Base-by-base conservation (phyloP, 2,888 invertebrate genomes). In the Coenonympha arcania region DNA sequence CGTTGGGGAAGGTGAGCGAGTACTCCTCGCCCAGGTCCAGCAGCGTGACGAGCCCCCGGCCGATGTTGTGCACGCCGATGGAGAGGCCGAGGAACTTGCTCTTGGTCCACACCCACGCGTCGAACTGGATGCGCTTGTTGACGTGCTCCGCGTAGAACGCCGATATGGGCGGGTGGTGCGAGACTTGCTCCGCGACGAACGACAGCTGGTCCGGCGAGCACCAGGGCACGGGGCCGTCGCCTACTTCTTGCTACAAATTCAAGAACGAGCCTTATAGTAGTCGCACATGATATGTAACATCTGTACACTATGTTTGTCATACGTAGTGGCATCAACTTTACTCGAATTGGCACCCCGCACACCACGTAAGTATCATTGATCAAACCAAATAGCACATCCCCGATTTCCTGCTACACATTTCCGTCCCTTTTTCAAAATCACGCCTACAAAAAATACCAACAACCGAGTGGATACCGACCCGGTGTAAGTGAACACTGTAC, bases 121-220 rank as follows among this genome's bases (percentile, higher is more conserved):
- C 93, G 77, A 99, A 94, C 68, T 85, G 99, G 93, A 99, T 95
- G 64, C 93, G 90, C 71, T 95, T 96, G 70, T 92, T 91, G 61
- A 90, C 92, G 83, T 98, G 96, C 77, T 99, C 99, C 15, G 98
- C 99, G 88, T 99, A 99, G 87, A 99, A 99, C 19, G 98, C 99
- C 49, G 99, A 99, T 68, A 99, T 95, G 59, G 99, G 99, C 36
- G 99, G 99, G 87, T 99, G 99, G 87, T 99, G 99, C 6, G 98
- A 99, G 8, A 99, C 98, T 87, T 99, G 99, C 75, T 99, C 99
- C 3, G 99, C 96, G 41, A 99, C 91, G 81, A 99, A 99, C 5
- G 94, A 91, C 6, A 99, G 87, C 73, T 98, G 95, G 83, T 95
- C 91, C 37, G 90, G 90, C 6, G 89, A 90, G 62, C 95, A 95